These are phyloP conservation scores for Pseudochirops cupreus DNA, from an alignment of 2,797 vertebrate species.

Conservation along the genomic window DNA sequence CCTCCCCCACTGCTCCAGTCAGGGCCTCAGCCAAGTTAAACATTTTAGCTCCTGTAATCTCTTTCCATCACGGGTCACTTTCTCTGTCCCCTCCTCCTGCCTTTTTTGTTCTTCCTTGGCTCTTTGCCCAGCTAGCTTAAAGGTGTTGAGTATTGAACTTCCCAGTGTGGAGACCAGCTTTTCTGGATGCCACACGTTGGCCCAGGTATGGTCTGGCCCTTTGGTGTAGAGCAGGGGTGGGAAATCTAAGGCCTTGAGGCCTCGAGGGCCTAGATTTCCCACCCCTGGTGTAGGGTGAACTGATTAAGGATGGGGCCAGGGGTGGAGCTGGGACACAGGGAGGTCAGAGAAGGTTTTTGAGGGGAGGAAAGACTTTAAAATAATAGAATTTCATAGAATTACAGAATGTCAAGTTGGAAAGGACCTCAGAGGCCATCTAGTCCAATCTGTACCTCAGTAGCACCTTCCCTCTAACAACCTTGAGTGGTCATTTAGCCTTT, in stretches of 20 bases:
- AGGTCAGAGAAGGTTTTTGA: neutral
- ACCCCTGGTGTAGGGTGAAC: neutral
- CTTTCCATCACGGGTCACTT: constrained; percentile 1
- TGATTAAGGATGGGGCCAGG: neutral
- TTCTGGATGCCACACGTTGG: neutral
- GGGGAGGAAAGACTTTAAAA: neutral
- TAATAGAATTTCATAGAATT: neutral
- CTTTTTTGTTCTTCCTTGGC: neutral
- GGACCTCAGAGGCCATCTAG: neutral
- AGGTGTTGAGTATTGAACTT: neutral
- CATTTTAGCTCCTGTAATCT: constrained; percentile 3
- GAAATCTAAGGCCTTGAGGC: too few species aligned
- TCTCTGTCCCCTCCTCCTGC: neutral
- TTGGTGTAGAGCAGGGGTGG: too few species aligned
- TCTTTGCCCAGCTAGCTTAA: neutral
- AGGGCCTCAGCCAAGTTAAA: neutral
- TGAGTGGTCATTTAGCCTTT: neutral
- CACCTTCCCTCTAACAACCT: neutral
- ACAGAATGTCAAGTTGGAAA: neutral
- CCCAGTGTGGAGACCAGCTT: neutral
- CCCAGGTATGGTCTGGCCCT: neutral
- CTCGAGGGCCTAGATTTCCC: too few species aligned
- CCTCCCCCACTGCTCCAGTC: neutral
- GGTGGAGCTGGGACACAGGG: neutral
- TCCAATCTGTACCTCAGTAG: neutral